A percentile compares a stretch with the other conserved stretches of the same genome.
phyloP scores from a whole-genome alignment of 2,113 vertebrate genomes.

The Scortum barcoo region DNA sequence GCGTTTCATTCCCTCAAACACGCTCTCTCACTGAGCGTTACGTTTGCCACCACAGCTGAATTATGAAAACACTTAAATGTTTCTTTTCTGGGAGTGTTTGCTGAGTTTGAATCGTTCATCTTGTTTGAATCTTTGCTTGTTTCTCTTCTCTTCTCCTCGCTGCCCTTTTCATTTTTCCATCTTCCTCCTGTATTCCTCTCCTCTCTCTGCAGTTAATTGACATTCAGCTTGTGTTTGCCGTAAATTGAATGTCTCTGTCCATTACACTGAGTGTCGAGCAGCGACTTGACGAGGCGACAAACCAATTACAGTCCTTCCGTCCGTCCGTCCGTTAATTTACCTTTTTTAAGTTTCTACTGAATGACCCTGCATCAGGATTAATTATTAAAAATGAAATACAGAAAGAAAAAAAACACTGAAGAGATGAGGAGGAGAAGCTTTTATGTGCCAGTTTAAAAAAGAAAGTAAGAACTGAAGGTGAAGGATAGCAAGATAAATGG shows the following conservation, averaged over 20 bases:
- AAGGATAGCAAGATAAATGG: neutral
- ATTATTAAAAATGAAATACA: neutral
- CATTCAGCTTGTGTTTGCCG: conserved; percentile 49
- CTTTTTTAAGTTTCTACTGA: too few species aligned
- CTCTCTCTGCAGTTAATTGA: conserved; percentile 39
- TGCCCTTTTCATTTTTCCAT: neutral
- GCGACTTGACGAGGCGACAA: conserved; percentile 61
- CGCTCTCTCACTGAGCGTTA: too few species aligned
- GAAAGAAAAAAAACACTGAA: neutral
- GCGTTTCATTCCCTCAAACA: too few species aligned
- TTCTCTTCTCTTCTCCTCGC: neutral
- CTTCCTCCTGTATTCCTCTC: too few species aligned
- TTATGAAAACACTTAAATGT: too few species aligned
- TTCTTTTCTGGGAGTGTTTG: too few species aligned
- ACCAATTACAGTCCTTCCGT: conserved; percentile 53
- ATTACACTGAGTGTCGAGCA: conserved; percentile 58
- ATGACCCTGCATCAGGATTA: too few species aligned
- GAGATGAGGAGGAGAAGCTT: neutral
- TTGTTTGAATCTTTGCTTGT: too few species aligned
- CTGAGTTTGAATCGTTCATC: too few species aligned
- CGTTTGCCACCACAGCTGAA: too few species aligned
- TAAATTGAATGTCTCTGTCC: conserved; percentile 70
- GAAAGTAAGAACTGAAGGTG: neutral
- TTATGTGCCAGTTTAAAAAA: neutral
- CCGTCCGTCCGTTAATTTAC: conserved; percentile 4